Conservation (phyloP, 1,140 invertebrate genomes). For the honey bee (Apis mellifera) region Amel_HAv3.1 CM009942.2:8376501-8377000, state of each 20-base stretch:
- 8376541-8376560: too few relatives aligned
- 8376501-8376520: too few relatives aligned
- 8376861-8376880: background rate
- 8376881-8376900: too few relatives aligned
- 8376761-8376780: constrained; percentile 20
- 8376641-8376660: constrained; percentile 10
- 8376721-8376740: background rate
- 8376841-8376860: background rate
- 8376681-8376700: constrained; percentile 42
- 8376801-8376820: constrained; percentile 3
- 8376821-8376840: constrained; percentile 27
- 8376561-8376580: too few relatives aligned
- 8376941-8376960: background rate
- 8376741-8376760: constrained; percentile 1
- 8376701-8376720: constrained; percentile 30
- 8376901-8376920: background rate
- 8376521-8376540: too few relatives aligned
- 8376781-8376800: constrained; percentile 9
- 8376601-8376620: background rate
- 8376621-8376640: background rate
- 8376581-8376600: too few relatives aligned
- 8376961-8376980: background rate
- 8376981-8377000: background rate
- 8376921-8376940: background rate
- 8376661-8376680: background rate